Base-by-base conservation (phyloP, 2,797 vertebrate genomes). In the Gila robusta region DNA sequence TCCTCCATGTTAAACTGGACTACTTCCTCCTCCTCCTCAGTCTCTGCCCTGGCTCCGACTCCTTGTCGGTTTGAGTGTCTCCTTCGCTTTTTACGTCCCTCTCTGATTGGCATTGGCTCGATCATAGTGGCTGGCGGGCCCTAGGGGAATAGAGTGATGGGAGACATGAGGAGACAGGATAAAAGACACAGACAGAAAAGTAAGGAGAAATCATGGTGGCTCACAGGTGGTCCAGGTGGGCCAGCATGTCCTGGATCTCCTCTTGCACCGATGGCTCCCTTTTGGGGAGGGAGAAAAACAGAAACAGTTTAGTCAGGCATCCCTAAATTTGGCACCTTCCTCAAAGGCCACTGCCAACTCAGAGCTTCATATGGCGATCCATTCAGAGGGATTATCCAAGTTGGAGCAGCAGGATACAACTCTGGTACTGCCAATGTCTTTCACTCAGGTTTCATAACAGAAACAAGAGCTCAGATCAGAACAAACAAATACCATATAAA, bases 71-170 rank as follows among this genome's bases (percentile, higher is more conserved):
- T 84, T 0, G 92, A 90, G 5, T 93, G 88, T 39, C 94, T 94
- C 32, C 94, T 92, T 12, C 91, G 94, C 4, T 94, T 96, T 66
- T 93, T 94, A 79, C 91, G 93, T 52, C 94, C 93, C 56, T 92
- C 93, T 54, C 93, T 93, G 39, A 95, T 88, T 0, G 97, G 96
- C 67, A 95, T 91, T 0, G 95, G 95, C 72, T 97, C 89, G 0
- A 94, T 90, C 6, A 94, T 89, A 83, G 96, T 93, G 0, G 96
- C 96, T 0, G 96, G 92, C 0, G 67, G 92, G 77, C 98, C 98
- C 98, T 99, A 91, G 39, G 83, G 56, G 49, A 64, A 72, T 8
- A 26, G 73, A 67, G 35, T 35, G 56, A 69, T 82, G 39, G 2
- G 28, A 76, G 26, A 37, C 64, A n/a, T 76, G 81, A 44, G 81